Evolutionary conservation across 2,113 vertebrate genomes (phyloP), one percentile per base, ranked within the genome.

Genomic region (Xiphorhynchus elegans): DNA sequence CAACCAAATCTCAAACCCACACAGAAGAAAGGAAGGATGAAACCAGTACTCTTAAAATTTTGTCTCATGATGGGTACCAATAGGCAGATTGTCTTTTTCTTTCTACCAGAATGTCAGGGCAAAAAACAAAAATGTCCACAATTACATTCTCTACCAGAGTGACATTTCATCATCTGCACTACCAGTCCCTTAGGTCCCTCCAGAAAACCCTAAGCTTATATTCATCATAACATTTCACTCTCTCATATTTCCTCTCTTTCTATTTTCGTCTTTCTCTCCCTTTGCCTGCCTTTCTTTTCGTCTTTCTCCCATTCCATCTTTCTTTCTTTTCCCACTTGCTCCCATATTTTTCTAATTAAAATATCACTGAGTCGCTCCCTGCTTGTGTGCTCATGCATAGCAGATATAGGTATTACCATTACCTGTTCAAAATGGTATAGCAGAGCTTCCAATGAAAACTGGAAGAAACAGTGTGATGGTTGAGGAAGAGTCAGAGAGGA

Each of bases 321-420:
- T 28, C 10, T 42, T 74, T 20, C 6, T 9, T 3, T 6, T 53
- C 8, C 10, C 3, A 0, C 1, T 10, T n/a, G 10, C 10, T 53
- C 53, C 42, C 25, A 12, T 37, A 66, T 52, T 87, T 89, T 69
- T 55, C 40, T 31, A 50, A 42, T 40, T 74, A 39, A 77, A 77
- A n/a, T 25, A 31, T 23, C 46, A 63, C 20, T 26, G n/a, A 24
- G 47, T n/a, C 10, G 1, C 26, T 26, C 13, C 50, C 49, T 69
- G 29, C 23, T 39, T 39, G 5, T 33, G 53, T 76, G 26, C 10
- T 52, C 62, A 15, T 8, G 6, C 58, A 24, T 18, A 46, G 18
- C 49, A 31, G 20, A 50, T 7, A 12, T 16, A 23, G 35, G 29
- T 10, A 63, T 15, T 47, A 72, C 15, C 12, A 21, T 25, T 37